A percentile compares a stretch with the other conserved stretches of the same genome.
phyloP scores from a whole-genome alignment of 2,797 vertebrate genomes.

The Stomatorhinus walkeri region DNA sequence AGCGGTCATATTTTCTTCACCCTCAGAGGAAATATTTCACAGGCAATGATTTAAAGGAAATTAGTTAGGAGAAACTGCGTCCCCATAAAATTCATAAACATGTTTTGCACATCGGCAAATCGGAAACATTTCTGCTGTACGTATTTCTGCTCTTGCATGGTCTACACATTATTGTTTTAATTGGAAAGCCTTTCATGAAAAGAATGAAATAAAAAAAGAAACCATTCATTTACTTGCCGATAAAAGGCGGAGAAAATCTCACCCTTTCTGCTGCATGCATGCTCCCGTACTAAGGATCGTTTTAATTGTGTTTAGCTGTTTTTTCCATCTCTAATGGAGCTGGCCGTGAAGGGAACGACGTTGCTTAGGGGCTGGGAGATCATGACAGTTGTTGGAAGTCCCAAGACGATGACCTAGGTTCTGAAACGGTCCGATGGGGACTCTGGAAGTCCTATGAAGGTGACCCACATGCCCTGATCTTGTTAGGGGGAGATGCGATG shows the following conservation, averaged over 20 bases:
- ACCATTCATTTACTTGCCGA: constrained; percentile 20
- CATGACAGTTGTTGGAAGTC: neutral
- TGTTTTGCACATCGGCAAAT: neutral
- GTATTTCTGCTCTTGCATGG: neutral
- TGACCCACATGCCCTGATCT: constrained; percentile 13
- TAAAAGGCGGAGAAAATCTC: constrained; percentile 22
- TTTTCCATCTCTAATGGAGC: constrained; percentile 22
- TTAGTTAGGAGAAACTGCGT: neutral
- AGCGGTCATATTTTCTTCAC: neutral
- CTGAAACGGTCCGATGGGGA: constrained; percentile 19
- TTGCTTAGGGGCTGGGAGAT: neutral
- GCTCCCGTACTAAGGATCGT: constrained; percentile 17
- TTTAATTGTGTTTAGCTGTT: constrained; percentile 27
- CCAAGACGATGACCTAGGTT: neutral
- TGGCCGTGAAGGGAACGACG: constrained; percentile 19
- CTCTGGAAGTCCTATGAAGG: constrained; percentile 17
- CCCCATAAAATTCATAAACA: neutral
- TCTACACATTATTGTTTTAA: constrained; percentile 1
- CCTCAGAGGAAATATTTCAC: constrained; percentile 7
- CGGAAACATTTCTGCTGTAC: neutral
- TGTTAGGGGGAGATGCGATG: neutral
- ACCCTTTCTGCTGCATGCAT: constrained; percentile 14
- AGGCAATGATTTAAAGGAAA: neutral
- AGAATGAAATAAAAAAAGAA: constrained; percentile 7
- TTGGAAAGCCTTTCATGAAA: neutral